Evolutionary conservation across 2,797 vertebrate species (phyloP), one percentile per base, ranked within the genome.

Genomic region (Poecilia gillii): DNA sequence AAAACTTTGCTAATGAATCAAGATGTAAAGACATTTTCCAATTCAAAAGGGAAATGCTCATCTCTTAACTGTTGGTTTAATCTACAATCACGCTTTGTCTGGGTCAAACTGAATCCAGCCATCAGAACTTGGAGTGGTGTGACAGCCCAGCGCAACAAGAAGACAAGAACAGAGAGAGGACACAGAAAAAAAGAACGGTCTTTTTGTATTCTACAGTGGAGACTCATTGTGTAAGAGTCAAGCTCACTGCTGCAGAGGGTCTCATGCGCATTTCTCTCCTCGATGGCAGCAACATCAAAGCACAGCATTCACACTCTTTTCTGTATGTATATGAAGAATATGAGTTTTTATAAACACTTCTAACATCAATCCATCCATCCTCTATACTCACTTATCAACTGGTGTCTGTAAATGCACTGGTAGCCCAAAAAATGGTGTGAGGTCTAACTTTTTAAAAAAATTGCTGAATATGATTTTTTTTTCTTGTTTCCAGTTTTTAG

Each of bases 171-270:
- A 81, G 57, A 86, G 84, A 43, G 75, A 75, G 75, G 76, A 20
- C 74, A 76, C 59, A 28, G 79, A 73, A 82, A 80, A 12, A 82
- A 57, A 23, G 45, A 68, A 68, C 1, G 7, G 74, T 74, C 23
- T 81, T 33, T 89, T 84, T 86, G 76, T 88, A 84, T 89, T 85
- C 71, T 72, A 74, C 68, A 76, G 81, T 59, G 74, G 80, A 79
- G 71, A 33, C 77, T 89, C 73, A 90, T 82, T 86, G 83, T 92
- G 85, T 82, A 77, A 39, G 78, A 76, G 84, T 88, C 76, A 53
- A 76, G 79, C 66, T 88, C 72, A 64, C 80, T 45, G 84, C 77
- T 66, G 77, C 72, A 75, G 76, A 88, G 75, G 74, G 74, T 81
- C 79, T 80, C n/a, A 4, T 39, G 78, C 75, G 77, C 31, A 66